Percentiles rank a stretch among this genome's conserved stretches.
phyloP scores from a whole-genome alignment of 2,797 vertebrate genomes.

The Pseudochirops cupreus region DNA sequence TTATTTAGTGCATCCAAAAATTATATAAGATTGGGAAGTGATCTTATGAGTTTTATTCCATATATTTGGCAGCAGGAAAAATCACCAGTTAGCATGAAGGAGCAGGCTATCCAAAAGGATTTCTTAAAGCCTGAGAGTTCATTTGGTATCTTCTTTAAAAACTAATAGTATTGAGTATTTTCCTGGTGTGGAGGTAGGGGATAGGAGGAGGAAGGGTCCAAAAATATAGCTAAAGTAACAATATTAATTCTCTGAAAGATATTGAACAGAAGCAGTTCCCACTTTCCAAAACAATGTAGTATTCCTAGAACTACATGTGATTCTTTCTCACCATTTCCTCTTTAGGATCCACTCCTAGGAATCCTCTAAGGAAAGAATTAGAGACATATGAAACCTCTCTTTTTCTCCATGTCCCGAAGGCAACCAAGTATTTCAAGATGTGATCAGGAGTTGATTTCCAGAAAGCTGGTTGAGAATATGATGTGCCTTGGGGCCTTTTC shows the following conservation, averaged over 20 bases:
- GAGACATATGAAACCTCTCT: slow-evolving; percentile 17
- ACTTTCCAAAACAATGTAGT: slow-evolving; percentile 39
- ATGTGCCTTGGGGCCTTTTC: background rate
- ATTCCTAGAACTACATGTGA: slow-evolving; percentile 27
- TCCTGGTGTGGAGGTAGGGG: slow-evolving; percentile 20
- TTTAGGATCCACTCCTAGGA: slow-evolving; percentile 37
- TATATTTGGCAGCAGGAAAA: slow-evolving; percentile 46
- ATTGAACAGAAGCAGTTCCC: slow-evolving; percentile 15
- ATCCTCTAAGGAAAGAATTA: slow-evolving; percentile 47
- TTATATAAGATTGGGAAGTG: slow-evolving; percentile 40
- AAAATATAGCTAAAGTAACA: slow-evolving; percentile 37
- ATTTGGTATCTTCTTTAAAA: slow-evolving; percentile 61
- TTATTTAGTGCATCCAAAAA: slow-evolving; percentile 35
- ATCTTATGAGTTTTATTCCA: slow-evolving; percentile 51
- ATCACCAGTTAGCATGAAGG: slow-evolving; percentile 63
- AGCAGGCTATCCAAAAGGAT: background rate
- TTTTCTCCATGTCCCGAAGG: slow-evolving; percentile 26
- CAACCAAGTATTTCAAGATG: slow-evolving; percentile 37
- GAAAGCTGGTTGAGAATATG: slow-evolving; percentile 6
- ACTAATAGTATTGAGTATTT: slow-evolving; percentile 40
- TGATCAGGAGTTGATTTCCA: slow-evolving; percentile 25
- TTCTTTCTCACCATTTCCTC: slow-evolving; percentile 39
- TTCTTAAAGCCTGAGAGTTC: slow-evolving; percentile 55
- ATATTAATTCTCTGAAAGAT: slow-evolving; percentile 30
- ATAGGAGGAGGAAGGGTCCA: background rate